Conservation (phyloP, 2,113 vertebrate genomes). For the Zosterops pallidus region DNA sequence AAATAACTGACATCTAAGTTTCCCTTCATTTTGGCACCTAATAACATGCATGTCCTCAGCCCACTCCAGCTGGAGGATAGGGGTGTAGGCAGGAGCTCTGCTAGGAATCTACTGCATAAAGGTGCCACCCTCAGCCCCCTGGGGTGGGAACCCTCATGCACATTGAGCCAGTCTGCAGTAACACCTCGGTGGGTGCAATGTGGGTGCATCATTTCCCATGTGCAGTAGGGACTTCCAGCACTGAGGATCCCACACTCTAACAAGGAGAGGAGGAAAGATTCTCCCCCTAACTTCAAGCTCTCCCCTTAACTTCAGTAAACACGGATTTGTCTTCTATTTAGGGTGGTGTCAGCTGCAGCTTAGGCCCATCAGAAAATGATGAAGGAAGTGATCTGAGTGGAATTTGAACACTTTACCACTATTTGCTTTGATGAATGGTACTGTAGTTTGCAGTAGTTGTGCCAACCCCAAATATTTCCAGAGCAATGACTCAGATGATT, state of each 20-base stretch:
- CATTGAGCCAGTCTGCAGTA: accelerated
- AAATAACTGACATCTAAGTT: slow-evolving; percentile 44
- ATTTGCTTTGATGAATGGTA: background rate
- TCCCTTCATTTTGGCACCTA: background rate
- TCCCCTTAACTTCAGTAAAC: background rate
- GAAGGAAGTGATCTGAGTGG: background rate
- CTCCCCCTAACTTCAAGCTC: background rate
- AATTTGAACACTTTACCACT: background rate
- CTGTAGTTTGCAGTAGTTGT: background rate
- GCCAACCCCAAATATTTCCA: background rate
- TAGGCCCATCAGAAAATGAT: background rate
- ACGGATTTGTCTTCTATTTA: background rate
- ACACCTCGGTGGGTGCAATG: accelerated
- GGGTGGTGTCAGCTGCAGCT: background rate
- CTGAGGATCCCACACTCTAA: background rate
- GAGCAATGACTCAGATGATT: background rate
- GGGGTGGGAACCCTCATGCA: background rate
- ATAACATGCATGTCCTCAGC: background rate
- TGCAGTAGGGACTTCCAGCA: background rate
- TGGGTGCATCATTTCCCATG: background rate
- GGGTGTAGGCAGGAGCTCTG: background rate
- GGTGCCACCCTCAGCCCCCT: background rate
- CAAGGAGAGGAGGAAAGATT: background rate
- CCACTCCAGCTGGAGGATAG: background rate
- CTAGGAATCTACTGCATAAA: background rate